Base-by-base conservation (phyloP, 2,888 invertebrate species). In the Camptogramma bilineatum region DNA sequence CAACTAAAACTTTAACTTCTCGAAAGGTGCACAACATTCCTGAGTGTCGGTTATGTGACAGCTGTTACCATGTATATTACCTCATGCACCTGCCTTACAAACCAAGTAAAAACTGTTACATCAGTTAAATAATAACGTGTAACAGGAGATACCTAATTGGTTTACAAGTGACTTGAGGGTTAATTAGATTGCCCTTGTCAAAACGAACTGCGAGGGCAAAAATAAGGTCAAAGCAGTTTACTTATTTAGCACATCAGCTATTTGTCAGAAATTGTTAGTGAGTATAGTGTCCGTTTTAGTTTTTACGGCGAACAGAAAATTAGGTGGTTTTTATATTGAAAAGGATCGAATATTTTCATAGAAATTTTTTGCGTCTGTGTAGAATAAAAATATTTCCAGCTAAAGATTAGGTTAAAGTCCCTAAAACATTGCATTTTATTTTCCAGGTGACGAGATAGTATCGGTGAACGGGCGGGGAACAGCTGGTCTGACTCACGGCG, bases 381-480 rank as follows among this genome's bases (percentile, higher is more conserved):
- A 13, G 2, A 34, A 13, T 34, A 1, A 34, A 34, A 34, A 34
- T 24, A 13, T 2, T 34, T 13, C 34, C 34, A 13, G 13, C 13
- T 28, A n/a, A 3, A 16, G 7, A 42, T 5, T 42, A 42, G 42
- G 42, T n/a, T 16, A 16, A 5, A 4, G 13, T 39, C 34, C 13
- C 13, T 0, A 39, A 13, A 39, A 13, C 34, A 13, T 39, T 39
- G 34, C 34, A 48, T 34, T 31, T 47, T 9, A 17, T 21, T 74
- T 94, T 94, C 18, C 89, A 96, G 97, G 97, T 79, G 97, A 97
- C 87, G 96, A 97, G 91, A 96, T 97, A 78, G 86, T 97, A 73
- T 96, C 96, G 63, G 96, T 97, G 66, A 97, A 97, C 86, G 96
- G 96, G n/a, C 95, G 96, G 76, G 94, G 95, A 18, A 94, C 97